phyloP scores from a whole-genome alignment of 2,113 vertebrate genomes.

The Leucoraja erinaceus region DNA sequence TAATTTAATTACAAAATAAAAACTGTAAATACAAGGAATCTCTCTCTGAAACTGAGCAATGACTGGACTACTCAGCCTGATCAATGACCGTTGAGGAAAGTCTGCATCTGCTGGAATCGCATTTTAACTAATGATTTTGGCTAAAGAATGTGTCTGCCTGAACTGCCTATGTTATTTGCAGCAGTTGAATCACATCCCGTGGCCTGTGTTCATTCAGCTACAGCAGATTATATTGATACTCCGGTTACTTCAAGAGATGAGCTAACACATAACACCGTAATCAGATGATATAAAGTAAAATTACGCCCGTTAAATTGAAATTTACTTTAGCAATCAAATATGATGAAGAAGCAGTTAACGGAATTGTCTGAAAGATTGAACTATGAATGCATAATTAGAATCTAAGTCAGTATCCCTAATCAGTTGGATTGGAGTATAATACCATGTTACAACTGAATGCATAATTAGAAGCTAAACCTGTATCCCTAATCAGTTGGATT shows the following conservation, averaged over 20 bases:
- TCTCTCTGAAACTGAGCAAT: background rate
- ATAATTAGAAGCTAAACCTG: constrained; percentile 27
- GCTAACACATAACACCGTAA: constrained; percentile 22
- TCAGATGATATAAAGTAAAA: constrained; percentile 33
- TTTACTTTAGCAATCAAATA: constrained; percentile 24
- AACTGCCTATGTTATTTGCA: background rate
- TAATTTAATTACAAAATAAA: background rate
- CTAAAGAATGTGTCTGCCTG: constrained; percentile 8
- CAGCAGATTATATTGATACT: constrained; percentile 30
- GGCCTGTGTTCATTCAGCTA: constrained; percentile 28
- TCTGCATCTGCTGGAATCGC: background rate
- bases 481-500: constrained; percentile 25
- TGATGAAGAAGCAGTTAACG: constrained; percentile 20
- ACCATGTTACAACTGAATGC: constrained; percentile 7
- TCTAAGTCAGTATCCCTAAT: constrained; percentile 29
- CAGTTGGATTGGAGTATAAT: constrained; percentile 12
- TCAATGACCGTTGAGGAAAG: background rate
- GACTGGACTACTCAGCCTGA: background rate
- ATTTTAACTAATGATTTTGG: constrained; percentile 3
- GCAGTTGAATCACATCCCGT: constrained; percentile 15
- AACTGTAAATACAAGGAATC: background rate
- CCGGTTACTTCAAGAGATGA: constrained; percentile 23
- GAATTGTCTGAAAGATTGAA: constrained; percentile 32
- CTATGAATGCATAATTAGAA: constrained; percentile 28
- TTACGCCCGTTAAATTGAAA: constrained; percentile 23